Conservation (phyloP, 2,888 invertebrate species). For the Syrista parreyssii region DNA sequence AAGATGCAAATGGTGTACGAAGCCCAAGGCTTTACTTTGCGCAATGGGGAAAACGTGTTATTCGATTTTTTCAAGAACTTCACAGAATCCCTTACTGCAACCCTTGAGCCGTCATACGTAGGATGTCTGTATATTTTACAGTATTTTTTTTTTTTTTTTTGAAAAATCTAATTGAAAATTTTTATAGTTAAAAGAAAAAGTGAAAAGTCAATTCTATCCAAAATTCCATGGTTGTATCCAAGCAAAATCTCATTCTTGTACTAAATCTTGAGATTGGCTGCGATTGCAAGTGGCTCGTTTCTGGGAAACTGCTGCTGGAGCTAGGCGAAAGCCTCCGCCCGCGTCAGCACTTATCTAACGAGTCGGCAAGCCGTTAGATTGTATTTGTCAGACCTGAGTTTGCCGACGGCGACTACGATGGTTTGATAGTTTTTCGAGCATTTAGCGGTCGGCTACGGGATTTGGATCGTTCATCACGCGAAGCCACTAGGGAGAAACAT, state of each 20-base stretch:
- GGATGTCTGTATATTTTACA: too few species aligned
- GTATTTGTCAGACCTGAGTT: background rate
- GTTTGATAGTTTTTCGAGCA: slow-evolving; percentile 35
- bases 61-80: background rate
- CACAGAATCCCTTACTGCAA: background rate
- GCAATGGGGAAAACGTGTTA: background rate
- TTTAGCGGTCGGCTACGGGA: slow-evolving; percentile 22
- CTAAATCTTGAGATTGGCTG: background rate
- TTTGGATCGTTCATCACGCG: slow-evolving; percentile 30
- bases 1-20: background rate
- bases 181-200: background rate
- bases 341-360: background rate
- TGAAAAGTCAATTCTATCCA: background rate
- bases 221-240: background rate
- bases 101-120: background rate
- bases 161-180: background rate
- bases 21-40: background rate
- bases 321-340: background rate
- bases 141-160: too few species aligned
- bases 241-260: background rate
- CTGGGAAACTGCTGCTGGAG: background rate
- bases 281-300: background rate
- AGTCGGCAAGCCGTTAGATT: background rate
- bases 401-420: slow-evolving; percentile 13
- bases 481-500: slow-evolving; percentile 22